Conservation (phyloP, 2,888 invertebrate genomes). For the Punctoribates punctum region DNA sequence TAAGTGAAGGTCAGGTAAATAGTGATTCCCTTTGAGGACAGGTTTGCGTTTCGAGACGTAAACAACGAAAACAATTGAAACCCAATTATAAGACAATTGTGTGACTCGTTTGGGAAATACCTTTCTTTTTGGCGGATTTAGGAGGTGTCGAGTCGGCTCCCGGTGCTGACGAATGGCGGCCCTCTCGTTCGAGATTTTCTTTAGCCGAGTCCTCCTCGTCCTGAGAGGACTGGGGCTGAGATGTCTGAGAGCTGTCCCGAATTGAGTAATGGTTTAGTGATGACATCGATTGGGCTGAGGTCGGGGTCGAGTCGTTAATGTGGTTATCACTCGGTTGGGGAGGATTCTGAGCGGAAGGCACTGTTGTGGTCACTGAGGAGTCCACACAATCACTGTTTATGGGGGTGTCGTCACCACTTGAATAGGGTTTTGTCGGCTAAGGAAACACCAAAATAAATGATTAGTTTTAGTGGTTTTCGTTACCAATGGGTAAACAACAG, state of each 20-base stretch:
- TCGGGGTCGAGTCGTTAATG: background rate
- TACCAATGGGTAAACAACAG: too few species aligned
- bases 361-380: background rate
- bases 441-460: background rate
- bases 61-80: background rate
- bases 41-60: background rate
- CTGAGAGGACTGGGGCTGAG: slow-evolving; percentile 41
- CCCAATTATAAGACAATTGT: too few species aligned
- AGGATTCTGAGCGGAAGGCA: slow-evolving; percentile 15
- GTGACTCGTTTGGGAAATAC: background rate
- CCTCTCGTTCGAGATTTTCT: slow-evolving; percentile 44
- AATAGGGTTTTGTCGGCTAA: slow-evolving; percentile 16
- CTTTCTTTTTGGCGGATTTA: slow-evolving; percentile 44
- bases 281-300: slow-evolving; percentile 6
- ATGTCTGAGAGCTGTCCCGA: slow-evolving; percentile 18
- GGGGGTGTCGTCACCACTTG: background rate
- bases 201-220: slow-evolving; percentile 47
- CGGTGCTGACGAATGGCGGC: slow-evolving; percentile 38
- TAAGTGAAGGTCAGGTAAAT: too few species aligned
- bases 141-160: slow-evolving; percentile 39
- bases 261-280: slow-evolving; percentile 13
- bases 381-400: background rate
- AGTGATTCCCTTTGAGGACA: too few species aligned
- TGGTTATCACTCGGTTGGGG: background rate
- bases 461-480: background rate